A percentile compares a stretch with the other conserved stretches of the same genome.
Evolutionary conservation across 2,797 vertebrate genomes (phyloP).

Genomic region (Protonibea diacanthus): DNA sequence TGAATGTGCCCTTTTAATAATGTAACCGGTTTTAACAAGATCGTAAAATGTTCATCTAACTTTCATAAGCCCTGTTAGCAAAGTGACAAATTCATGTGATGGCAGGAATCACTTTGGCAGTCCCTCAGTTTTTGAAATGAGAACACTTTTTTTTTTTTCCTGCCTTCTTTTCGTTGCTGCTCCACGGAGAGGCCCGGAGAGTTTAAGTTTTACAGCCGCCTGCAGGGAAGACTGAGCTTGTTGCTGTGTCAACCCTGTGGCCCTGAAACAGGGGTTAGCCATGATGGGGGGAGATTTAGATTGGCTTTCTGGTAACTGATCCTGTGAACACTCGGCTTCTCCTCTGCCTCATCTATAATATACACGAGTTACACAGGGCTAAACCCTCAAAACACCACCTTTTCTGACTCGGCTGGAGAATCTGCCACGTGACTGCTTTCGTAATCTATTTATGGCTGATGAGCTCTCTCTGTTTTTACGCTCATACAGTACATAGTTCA

Average conservation of each 20-base stretch:
- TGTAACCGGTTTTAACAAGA: conserved; percentile 88
- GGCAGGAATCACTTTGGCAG: conserved; percentile 62
- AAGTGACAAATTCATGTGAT: conserved; percentile 77
- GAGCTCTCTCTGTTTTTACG: conserved; percentile 51
- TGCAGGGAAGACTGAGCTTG: conserved; percentile 38
- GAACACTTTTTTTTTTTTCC: conserved; percentile 18
- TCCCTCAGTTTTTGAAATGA: conserved; percentile 47
- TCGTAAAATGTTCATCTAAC: conserved; percentile 86
- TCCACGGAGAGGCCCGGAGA: conserved; percentile 19
- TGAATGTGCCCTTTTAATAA: conserved; percentile 88
- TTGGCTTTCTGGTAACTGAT: conserved; percentile 77
- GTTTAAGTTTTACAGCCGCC: conserved; percentile 54
- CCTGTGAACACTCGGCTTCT: conserved; percentile 71
- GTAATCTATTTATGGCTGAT: conserved; percentile 48
- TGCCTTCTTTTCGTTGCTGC: neutral
- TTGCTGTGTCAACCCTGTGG: conserved; percentile 50
- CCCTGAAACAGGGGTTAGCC: conserved; percentile 60
- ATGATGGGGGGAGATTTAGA: conserved; percentile 65
- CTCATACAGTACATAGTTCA: conserved; percentile 33
- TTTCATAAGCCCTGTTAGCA: conserved; percentile 86
- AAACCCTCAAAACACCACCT: conserved; percentile 62
- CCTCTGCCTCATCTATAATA: conserved; percentile 80
- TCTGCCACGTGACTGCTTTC: conserved; percentile 37
- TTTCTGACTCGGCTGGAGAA: conserved; percentile 37
- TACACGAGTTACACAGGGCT: conserved; percentile 63